These are phyloP conservation scores for Cataglyphis albicans DNA, from an alignment of 2,888 invertebrate species.

Conservation along the genomic window DNA sequence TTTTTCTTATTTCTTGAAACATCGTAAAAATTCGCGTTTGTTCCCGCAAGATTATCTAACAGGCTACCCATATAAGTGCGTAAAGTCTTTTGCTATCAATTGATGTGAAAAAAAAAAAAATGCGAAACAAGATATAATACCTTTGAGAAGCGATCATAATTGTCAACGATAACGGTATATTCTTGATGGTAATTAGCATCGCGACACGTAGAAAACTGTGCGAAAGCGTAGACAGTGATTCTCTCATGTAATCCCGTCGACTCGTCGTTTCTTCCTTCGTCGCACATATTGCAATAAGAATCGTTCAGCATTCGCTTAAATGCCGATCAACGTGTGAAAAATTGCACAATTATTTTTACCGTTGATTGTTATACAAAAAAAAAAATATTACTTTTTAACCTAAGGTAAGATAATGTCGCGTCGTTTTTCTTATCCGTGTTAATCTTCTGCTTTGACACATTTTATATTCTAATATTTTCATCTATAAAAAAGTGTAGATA, in stretches of 20 bases:
- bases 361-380: neutral
- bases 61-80: neutral
- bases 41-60: neutral
- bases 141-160: neutral
- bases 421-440: neutral
- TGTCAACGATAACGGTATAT: conserved; percentile 34
- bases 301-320: neutral
- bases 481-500: neutral
- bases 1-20: neutral
- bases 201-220: conserved; percentile 6
- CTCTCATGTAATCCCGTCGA: conserved; percentile 28
- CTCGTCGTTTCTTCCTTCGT: neutral
- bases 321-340: conserved; percentile 14
- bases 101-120: neutral
- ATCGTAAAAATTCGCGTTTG: conserved; percentile 18
- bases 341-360: conserved; percentile 7
- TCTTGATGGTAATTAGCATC: conserved; percentile 24
- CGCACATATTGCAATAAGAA: neutral
- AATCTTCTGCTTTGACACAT: neutral
- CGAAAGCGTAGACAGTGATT: conserved; percentile 2
- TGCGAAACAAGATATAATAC: neutral
- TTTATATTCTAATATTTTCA: neutral
- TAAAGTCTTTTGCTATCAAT: conserved; percentile 14
- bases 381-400: neutral
- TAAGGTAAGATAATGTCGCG: neutral